These are phyloP conservation scores for Solenopsis invicta DNA, from an alignment of 1,140 invertebrate genomes.

Conservation along the genomic window DNA sequence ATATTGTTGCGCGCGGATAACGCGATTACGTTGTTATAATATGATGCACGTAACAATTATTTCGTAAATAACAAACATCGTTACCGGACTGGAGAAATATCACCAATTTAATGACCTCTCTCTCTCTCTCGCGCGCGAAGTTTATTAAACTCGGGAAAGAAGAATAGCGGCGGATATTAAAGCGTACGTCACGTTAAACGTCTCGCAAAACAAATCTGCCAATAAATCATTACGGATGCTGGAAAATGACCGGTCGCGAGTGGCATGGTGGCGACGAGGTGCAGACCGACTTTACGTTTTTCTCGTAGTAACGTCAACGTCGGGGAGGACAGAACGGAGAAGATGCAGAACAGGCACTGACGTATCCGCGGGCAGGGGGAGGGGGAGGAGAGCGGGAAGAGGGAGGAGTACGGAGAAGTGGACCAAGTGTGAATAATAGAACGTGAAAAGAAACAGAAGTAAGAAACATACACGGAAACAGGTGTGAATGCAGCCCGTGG, in stretches of 20 bases:
- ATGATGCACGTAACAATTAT: conserved; percentile 4
- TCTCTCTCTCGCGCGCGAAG: too few relatives aligned
- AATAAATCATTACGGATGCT: conserved; percentile 19
- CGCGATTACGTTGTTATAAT: conserved; percentile 5
- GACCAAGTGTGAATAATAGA: conserved; percentile 27
- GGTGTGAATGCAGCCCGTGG: conserved; percentile 61
- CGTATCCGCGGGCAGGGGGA: background rate
- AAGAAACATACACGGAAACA: conserved; percentile 66
- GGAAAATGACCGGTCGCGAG: conserved; percentile 2
- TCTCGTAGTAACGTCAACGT: conserved; percentile 24
- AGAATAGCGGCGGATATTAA: conserved; percentile 52
- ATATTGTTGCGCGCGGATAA: background rate
- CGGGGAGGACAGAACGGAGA: background rate
- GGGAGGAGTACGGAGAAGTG: background rate
- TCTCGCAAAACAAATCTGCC: conserved; percentile 35
- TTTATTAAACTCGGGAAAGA: conserved; percentile 52
- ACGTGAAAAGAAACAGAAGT: conserved; percentile 19
- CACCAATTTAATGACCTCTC: conserved; percentile 10
- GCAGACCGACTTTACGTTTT: background rate
- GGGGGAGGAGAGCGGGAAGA: background rate
- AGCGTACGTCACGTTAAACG: conserved; percentile 21
- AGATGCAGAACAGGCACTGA: conserved; percentile 15
- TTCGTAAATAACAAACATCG: conserved; percentile 29
- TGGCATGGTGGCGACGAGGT: too few relatives aligned
- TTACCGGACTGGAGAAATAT: conserved; percentile 28